Conservation (phyloP, 2,888 invertebrate species). For the Rhingia campestris region DNA sequence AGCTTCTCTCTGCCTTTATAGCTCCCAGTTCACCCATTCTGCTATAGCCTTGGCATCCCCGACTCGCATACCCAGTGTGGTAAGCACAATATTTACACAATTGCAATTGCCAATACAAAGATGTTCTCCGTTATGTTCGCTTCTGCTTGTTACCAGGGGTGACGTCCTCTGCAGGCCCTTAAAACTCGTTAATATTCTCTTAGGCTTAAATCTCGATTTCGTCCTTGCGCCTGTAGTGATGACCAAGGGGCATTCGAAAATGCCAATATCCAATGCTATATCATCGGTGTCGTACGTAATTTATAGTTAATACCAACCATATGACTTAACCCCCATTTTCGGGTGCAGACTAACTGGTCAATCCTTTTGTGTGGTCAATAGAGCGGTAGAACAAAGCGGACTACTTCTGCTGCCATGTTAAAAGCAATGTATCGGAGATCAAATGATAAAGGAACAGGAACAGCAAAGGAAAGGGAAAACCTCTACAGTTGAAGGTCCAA, state of each 20-base stretch:
- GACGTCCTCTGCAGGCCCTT: conserved; percentile 54
- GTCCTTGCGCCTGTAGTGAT: background rate
- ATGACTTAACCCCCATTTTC: conserved; percentile 17
- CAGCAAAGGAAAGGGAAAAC: conserved; percentile 5
- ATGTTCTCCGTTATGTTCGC: conserved; percentile 23
- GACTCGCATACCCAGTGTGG: conserved; percentile 16
- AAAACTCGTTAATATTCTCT: conserved; percentile 69
- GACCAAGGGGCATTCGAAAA: conserved; percentile 17
- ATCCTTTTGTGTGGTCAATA: conserved; percentile 64
- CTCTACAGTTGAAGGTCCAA: conserved; percentile 15
- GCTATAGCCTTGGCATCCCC: conserved; percentile 11
- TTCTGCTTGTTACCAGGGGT: conserved; percentile 6
- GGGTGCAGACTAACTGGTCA: conserved; percentile 34
- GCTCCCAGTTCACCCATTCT: conserved; percentile 59
- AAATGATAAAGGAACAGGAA: conserved; percentile 16
- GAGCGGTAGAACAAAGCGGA: background rate
- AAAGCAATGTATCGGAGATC: conserved; percentile 29
- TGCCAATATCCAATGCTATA: background rate
- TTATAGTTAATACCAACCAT: conserved; percentile 53
- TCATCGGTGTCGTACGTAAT: conserved; percentile 10
- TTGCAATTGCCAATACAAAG: conserved; percentile 32
- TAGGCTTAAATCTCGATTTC: conserved; percentile 30
- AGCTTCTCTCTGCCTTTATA: conserved; percentile 49
- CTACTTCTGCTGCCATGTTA: conserved; percentile 16
- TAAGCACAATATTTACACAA: conserved; percentile 61